Percentiles rank a stretch among this genome's conserved stretches.
Evolutionary conservation across 1,140 invertebrate genomes (phyloP).

Genomic region (Ericerus pela): DNA sequence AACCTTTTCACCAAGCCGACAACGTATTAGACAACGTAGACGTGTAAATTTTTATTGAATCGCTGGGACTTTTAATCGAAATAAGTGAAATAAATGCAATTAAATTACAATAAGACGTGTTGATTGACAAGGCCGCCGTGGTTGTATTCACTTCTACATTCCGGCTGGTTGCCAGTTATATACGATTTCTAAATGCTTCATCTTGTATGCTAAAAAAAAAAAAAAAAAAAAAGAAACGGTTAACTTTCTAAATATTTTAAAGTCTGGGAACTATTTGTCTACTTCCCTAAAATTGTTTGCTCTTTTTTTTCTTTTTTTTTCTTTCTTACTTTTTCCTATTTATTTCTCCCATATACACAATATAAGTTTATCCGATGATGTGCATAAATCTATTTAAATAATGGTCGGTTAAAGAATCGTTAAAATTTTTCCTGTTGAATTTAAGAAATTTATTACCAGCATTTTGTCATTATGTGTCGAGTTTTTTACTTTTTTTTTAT

Average conservation of each 20-base stretch:
- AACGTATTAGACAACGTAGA: no score
- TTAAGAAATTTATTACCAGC: no score
- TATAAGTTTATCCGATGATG: no score
- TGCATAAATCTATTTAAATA: constrained; percentile 6
- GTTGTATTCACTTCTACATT: constrained; percentile 9
- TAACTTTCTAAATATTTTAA: constrained; percentile 9
- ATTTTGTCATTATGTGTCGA: no score
- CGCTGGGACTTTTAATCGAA: not conserved
- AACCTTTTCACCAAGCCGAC: no score
- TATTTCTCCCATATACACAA: no score
- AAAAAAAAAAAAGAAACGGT: not conserved
- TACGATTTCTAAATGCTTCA: constrained; percentile 5
- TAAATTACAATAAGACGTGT: constrained; percentile 10
- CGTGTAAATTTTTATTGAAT: not conserved
- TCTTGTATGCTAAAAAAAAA: no score
- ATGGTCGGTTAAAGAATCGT: not conserved
- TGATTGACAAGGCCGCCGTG: constrained; percentile 11
- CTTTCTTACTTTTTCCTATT: no score
- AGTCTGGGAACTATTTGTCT: constrained; percentile 12
- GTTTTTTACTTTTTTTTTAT: no score
- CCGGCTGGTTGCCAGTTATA: not conserved
- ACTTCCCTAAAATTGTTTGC: constrained; percentile 4
- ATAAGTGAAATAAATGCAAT: constrained; percentile 11
- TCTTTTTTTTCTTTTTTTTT: no score
- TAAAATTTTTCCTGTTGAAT: no score